Evolutionary conservation across 2,797 vertebrate species (phyloP), one percentile per base, ranked within the genome.

Genomic region (Rallus crepitans): DNA sequence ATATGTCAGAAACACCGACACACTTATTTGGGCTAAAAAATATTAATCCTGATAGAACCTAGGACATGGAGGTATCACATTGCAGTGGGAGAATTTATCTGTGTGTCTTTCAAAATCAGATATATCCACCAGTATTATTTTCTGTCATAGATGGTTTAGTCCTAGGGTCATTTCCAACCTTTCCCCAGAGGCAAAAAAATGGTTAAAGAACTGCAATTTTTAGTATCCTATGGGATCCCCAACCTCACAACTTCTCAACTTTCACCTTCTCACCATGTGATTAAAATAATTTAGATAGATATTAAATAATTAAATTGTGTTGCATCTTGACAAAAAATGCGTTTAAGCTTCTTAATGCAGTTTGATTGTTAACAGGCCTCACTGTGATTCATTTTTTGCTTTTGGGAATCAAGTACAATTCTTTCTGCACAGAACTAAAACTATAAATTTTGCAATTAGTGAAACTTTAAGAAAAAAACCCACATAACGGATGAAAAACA

Each of bases 11-110:
- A 17, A 48, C 45, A 63, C 14, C 9, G 68, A 3, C 37, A 61
- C 15, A 47, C 4, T 76, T 69, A 79, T 42, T 42, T 42, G 42
- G 42, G 42, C 42, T 42, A 42, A 42, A 78, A 76, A 15, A 31
- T 71, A 30, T 21, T 65, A 57, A 87, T 28, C 15, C 25, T 72
- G 17, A 37, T n/a, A 69, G 30, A 47, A 28, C 10, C 7, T 85
- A 33, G 6, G 37, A 61, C 15, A 25, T 9, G 7, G n/a, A 50
- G 23, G 5, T 2, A 59, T 28, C 72, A 57, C 20, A 28, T 30
- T 52, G 12, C 1, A 4, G 27, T 30, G 24, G 6, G 4, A 61
- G 69, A 1, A 0, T 31, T 12, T 7, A 11, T 24, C 2, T 23
- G 37, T 42, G 21, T 28, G 5, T 47, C 42, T 66, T 47, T 33